These are phyloP conservation scores for Papilio xuthus DNA, from an alignment of 1,140 invertebrate species.

Conservation along the genomic window DNA sequence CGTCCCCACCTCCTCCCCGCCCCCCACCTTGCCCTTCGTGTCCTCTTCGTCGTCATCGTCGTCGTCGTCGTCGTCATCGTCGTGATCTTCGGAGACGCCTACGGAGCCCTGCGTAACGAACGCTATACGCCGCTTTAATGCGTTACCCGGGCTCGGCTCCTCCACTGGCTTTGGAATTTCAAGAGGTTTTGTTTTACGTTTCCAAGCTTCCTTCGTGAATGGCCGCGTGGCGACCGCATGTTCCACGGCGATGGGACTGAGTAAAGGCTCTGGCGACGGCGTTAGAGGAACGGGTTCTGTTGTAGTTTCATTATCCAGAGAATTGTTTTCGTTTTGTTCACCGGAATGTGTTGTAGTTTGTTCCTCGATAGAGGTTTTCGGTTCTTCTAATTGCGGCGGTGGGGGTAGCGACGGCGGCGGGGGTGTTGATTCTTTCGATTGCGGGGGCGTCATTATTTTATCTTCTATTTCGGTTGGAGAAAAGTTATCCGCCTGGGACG, in stretches of 20 bases:
- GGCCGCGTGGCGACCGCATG: conserved; percentile 75
- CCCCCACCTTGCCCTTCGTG: conserved; percentile 62
- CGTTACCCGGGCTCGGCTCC: conserved; percentile 73
- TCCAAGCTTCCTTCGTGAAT: conserved; percentile 78
- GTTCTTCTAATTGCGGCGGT: conserved; percentile 6
- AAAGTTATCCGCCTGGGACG: background rate
- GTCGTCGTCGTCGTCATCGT: conserved; percentile 71
- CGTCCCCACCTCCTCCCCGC: conserved; percentile 75
- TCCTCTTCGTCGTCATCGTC: conserved; percentile 58
- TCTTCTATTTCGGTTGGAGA: conserved; percentile 5
- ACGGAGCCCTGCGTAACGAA: conserved; percentile 73
- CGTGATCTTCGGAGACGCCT: conserved; percentile 68
- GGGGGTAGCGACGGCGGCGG: background rate
- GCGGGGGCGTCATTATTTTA: background rate
- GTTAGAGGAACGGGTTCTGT: conserved; percentile 44
- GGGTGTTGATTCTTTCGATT: background rate
- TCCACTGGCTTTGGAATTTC: conserved; percentile 76
- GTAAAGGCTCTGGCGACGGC: conserved; percentile 56
- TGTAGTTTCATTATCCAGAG: background rate
- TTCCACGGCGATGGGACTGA: conserved; percentile 71
- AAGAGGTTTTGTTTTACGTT: conserved; percentile 57
- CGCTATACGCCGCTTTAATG: conserved; percentile 71
- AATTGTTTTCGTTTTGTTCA: background rate
- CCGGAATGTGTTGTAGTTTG: background rate
- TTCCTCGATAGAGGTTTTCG: conserved; percentile 14